These are phyloP conservation scores for Barbus barbus DNA, from an alignment of 2,113 vertebrate species.

Conservation along the genomic window DNA sequence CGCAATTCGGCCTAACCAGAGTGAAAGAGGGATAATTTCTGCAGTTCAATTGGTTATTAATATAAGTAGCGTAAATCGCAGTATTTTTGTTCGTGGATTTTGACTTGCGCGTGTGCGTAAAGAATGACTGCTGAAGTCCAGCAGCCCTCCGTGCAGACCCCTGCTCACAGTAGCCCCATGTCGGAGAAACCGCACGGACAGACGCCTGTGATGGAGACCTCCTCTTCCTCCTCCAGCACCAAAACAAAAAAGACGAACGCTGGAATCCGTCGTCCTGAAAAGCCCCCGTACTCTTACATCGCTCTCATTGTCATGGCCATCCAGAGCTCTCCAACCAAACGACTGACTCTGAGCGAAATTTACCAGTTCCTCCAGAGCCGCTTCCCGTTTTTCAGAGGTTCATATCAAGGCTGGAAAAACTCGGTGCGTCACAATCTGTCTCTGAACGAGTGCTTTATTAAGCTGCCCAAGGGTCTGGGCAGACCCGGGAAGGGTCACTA, in stretches of 20 bases:
- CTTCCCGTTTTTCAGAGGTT: constrained; percentile 95
- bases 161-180: constrained; percentile 86
- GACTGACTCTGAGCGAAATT: constrained; percentile 97
- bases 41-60: neutral
- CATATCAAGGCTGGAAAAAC: constrained; percentile 99
- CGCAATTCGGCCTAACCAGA: neutral
- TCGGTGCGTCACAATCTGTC: constrained; percentile 99
- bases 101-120: constrained; percentile 48
- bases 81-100: constrained; percentile 29
- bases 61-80: neutral
- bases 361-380: constrained; percentile 96
- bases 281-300: constrained; percentile 97
- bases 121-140: constrained; percentile 93
- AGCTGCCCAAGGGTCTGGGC: constrained; percentile 93
- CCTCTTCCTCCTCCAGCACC: constrained; percentile 81
- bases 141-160: constrained; percentile 88
- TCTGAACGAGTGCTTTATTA: constrained; percentile 98
- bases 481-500: constrained; percentile 97
- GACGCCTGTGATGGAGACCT: constrained; percentile 85
- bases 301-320: constrained; percentile 98
- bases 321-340: constrained; percentile 94
- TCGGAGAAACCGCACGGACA: constrained; percentile 80
- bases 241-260: constrained; percentile 95
- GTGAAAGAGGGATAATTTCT: neutral
- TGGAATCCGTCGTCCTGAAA: constrained; percentile 94